Base-by-base conservation (phyloP, 2,797 vertebrate species). In the Acrossocheilus fasciatus region DNA sequence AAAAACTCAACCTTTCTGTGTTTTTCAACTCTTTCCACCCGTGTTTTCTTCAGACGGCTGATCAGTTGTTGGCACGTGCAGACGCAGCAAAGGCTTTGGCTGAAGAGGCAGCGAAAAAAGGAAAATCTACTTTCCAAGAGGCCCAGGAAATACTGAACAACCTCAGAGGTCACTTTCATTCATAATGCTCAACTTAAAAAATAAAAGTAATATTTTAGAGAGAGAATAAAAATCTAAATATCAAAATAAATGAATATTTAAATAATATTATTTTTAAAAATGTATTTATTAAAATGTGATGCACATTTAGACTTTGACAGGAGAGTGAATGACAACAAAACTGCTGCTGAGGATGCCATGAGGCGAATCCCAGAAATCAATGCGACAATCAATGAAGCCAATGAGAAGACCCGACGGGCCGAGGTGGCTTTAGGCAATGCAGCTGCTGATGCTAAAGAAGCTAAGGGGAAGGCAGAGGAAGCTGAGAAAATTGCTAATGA, bases 321-420 rank as follows among this genome's bases (percentile, higher is more conserved):
- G 89, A 93, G 98, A 0, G 98, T 99, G 77, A 98, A 99, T 0
- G 98, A 99, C 89, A 99, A 99, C 93, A 99, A 99, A 93, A 99
- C 98, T 0, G 98, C 98, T 0, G 98, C 98, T 0, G 98, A 99
- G 88, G 98, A 98, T 1, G 98, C 98, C 0, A 92, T 99, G 87
- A 96, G 93, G 90, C 97, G 94, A 90, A 98, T 99, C 84, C 98
- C 98, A 0, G 85, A 86, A 88, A 99, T 99, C 90, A 96, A 96
- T 45, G 96, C 92, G 87, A 99, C 96, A 39, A 98, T 99, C 17
- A 91, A 90, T 0, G 96, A 97, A 2, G 98, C 98, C 91, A 97
- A 96, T 0, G 96, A 97, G 59, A 99, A 98, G 94, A 99, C 98
- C 0, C 92, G 86, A 23, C 96, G 97, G 91, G 98, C 97, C 0